Base-by-base conservation (phyloP, 2,113 vertebrate species). In the Rhagologus leucostigma region DNA sequence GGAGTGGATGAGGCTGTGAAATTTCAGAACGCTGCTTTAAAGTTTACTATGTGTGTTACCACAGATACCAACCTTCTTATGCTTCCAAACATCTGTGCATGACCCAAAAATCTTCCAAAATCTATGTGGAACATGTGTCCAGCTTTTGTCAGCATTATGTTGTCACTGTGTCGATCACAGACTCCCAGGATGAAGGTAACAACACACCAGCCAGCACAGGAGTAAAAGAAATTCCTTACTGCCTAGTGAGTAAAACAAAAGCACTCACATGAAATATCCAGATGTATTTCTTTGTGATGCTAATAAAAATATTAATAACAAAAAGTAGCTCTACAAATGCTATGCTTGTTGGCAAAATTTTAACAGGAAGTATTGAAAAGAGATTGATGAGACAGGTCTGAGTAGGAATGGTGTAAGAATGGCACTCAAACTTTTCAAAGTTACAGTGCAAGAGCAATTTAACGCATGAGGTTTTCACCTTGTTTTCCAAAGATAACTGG, bases 101-200 rank as follows among this genome's bases (percentile, higher is more conserved):
- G 98, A 62, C 98, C 98, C 89, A 98, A 86, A 96, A 98, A 96
- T 89, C 96, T 98, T 75, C 98, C 98, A 77, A 98, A 98, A 94
- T 98, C 98, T 12, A 98, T 97, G 80, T 98, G 98, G 89, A 98
- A 98, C 97, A 98, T 97, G 94, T 95, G 98, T 11, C 98, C 98
- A 18, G 91, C 64, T 49, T 89, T 96, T 22, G 97, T 98, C 79
- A 98, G 93, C 98, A 98, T 98, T 46, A 98, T 97, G 80, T 98
- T 98, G 96, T 98, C 98, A 18, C 97, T 98, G 88, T 98, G 98
- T 18, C 98, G 95, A 83, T 98, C 98, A 55, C 98, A 98, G 30
- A 98, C 95, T 47, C 98, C 98, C 93, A 98, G 81, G 84, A 98
- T 95, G 89, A 98, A 98, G 4, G 98, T 98, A 32, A 97, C 98